A percentile compares a stretch with the other conserved stretches of the same genome.
Conservation (phyloP, 2,888 invertebrate species). For the Cordilura impudica region DNA sequence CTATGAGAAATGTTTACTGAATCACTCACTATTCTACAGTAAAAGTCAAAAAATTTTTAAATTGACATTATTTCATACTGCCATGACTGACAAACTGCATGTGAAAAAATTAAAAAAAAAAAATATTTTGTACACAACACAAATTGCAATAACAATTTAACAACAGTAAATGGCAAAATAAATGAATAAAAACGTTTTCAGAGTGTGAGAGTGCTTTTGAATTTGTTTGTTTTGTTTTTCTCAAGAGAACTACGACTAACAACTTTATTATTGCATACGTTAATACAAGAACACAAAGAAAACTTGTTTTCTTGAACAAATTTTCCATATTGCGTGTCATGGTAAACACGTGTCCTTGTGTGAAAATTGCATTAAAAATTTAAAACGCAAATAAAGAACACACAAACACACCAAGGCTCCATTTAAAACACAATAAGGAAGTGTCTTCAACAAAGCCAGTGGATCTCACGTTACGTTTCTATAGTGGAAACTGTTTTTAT, state of each 20-base stretch:
- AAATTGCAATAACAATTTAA: too few species aligned
- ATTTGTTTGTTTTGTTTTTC: background rate
- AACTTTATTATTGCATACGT: background rate
- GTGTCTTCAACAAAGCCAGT: too few species aligned
- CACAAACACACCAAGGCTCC: background rate
- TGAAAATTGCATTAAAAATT: slow-evolving; percentile 35
- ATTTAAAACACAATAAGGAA: too few species aligned
- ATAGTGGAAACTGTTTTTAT: too few species aligned
- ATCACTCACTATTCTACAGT: background rate
- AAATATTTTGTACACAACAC: too few species aligned
- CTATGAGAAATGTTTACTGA: background rate
- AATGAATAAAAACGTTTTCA: background rate
- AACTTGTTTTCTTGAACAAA: slow-evolving; percentile 22
- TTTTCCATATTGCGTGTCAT: slow-evolving; percentile 37
- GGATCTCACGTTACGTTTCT: too few species aligned
- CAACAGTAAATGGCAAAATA: too few species aligned
- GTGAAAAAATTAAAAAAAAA: background rate
- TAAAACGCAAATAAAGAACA: background rate
- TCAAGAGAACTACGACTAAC: background rate
- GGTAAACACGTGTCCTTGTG: slow-evolving; percentile 44
- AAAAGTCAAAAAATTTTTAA: background rate
- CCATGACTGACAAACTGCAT: background rate
- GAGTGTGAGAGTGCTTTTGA: background rate
- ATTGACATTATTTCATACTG: background rate
- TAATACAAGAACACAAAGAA: slow-evolving; percentile 3